Base-by-base conservation (phyloP, 1,140 invertebrate genomes). In the Leptinotarsa undecemlineata region DNA sequence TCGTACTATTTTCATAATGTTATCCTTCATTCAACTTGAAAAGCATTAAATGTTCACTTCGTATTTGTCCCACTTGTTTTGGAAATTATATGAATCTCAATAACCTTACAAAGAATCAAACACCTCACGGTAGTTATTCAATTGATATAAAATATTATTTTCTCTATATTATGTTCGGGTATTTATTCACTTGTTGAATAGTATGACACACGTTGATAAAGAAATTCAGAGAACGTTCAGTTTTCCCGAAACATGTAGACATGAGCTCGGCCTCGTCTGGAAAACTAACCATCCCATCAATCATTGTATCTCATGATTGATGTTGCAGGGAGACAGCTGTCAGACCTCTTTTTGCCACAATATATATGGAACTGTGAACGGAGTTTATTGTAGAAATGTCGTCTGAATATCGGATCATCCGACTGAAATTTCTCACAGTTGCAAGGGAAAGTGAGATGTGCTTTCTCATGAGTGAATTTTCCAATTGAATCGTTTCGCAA, bases 231-330 rank as follows among this genome's bases (percentile, higher is more conserved):
- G n/a, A 57, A 57, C 51, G 51, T 57, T 57, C 51, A 57, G n/a
- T 57, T 57, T 57, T 57, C 51, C 15, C 17, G 51, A 57, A 15
- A 19, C n/a, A n/a, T 57, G 51, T 57, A 57, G 51, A 57, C 51
- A 17, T 57, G n/a, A 57, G 51, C 51, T 57, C 51, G n/a, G 51
- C 51, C 51, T 19, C 51, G 51, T 57, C n/a, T 57, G 51, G 51
- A 57, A 57, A 57, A 57, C 51, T 57, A 57, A 57, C 51, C 15
- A 57, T 57, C 6, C 17, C 17, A 57, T 57, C 51, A 4, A 57
- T 57, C 51, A 57, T 19, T 57, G 51, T 57, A 57, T 57, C 51
- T 57, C 15, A 57, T 57, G 51, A 57, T 57, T 57, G 51, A 57
- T 57, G 51, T 19, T 57, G 51, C 51, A 15, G 17, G 4, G 15